phyloP scores from a whole-genome alignment of 1,140 invertebrate species.

The Phenacoccus solenopsis region DNA sequence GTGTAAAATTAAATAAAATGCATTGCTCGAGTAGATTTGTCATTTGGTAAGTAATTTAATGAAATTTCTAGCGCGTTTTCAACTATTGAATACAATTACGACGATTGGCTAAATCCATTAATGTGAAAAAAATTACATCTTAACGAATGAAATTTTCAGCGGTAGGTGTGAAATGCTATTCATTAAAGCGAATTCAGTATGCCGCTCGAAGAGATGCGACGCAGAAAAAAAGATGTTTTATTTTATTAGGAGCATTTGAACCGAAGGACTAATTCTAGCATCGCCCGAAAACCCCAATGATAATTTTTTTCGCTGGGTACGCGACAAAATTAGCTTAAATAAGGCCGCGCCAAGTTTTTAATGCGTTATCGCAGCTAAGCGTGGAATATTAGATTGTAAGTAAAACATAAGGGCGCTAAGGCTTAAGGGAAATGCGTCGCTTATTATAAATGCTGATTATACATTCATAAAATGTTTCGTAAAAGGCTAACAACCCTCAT shows the following conservation, averaged over 20 bases:
- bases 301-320: background rate
- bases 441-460: slow-evolving; percentile 17
- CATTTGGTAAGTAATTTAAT: no score
- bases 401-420: slow-evolving; percentile 9
- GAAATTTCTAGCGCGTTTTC: no score
- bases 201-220: background rate
- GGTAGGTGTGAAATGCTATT: background rate
- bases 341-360: slow-evolving; percentile 2
- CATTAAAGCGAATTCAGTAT: background rate
- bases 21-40: no score
- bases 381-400: slow-evolving; percentile 14
- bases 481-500: slow-evolving; percentile 14
- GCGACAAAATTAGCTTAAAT: background rate
- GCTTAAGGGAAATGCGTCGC: background rate
- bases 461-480: slow-evolving; percentile 18
- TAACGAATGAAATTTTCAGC: no score
- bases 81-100: no score
- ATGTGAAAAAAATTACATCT: no score
- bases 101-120: no score
- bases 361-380: slow-evolving; percentile 13
- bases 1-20: no score
- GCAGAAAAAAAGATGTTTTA: background rate
- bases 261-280: background rate
- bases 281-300: background rate
- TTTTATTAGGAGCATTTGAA: background rate